Percentiles rank a stretch among this genome's conserved stretches.
Conservation (phyloP, 2,113 vertebrate species). For the Herpetotheres cachinnans region DNA sequence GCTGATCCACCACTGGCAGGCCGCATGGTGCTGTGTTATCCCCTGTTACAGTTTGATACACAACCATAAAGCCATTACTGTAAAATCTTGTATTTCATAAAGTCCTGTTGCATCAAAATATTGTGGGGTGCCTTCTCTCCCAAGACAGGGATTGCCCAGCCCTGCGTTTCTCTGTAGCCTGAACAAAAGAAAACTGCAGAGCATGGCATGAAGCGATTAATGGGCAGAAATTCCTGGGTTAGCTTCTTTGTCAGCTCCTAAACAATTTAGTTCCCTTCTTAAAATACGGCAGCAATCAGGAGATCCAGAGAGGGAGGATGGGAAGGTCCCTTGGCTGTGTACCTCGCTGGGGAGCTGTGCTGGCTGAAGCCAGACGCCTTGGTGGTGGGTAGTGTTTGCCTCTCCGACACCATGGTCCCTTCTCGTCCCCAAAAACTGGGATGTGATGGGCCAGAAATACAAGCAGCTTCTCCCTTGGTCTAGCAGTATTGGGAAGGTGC, state of each 20-base stretch:
- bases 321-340: background rate
- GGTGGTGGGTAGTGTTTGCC: background rate
- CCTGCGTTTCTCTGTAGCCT: fast-evolving
- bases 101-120: background rate
- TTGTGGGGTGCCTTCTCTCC: fast-evolving
- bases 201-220: background rate
- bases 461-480: background rate
- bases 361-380: background rate
- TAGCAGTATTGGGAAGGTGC: background rate
- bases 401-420: background rate
- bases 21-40: background rate
- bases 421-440: background rate
- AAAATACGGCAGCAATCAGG: background rate
- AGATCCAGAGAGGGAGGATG: background rate
- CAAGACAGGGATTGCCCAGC: background rate
- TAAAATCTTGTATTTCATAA: background rate
- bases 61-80: background rate
- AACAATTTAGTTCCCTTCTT: background rate
- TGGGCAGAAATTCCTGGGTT: background rate
- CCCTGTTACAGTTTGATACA: background rate
- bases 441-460: background rate
- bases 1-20: background rate
- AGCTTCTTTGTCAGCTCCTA: background rate
- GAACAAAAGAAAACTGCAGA: background rate
- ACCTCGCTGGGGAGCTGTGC: background rate